Evolutionary conservation across 2,113 vertebrate species (phyloP), one percentile per base, ranked within the genome.

Genomic region (Lates calcarifer): DNA sequence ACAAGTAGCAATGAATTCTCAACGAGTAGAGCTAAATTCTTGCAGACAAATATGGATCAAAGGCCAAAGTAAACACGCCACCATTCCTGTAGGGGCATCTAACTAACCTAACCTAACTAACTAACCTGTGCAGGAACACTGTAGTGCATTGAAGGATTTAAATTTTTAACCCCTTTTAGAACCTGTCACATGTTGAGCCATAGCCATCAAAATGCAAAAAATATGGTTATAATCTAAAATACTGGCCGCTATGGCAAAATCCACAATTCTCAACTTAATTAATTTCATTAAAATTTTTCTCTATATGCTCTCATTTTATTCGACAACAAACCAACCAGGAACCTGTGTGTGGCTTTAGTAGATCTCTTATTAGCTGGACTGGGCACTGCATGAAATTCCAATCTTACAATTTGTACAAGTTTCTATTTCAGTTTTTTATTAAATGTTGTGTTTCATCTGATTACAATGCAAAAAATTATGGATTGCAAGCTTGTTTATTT

Each of bases 1-100:
- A 66, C 11, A 64, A 72, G 31, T 3, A 58, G 18, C 45, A 71
- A 10, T 51, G 49, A 57, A 61, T 74, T 77, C 26, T 39, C 28
- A 68, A 37, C 47, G 55, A 51, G 72, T 11, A 29, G 12, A 26
- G 37, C 47, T 26, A 10, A 57, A 56, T 37, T 58, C 24, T 24
- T 45, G 29, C 6, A 33, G 17, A 57, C 29, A 67, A 61, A 72
- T 57, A 15, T 6, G 3, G 13, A 37, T 11, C 64, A 11, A 31
- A 67, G 39, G 28, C 17, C 0, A 49, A 49, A 60, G 43, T 15
- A 31, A 61, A 51, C 37, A 33, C 61, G 37, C 22, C 0, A 5
- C 35, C 12, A 28, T 35, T 49, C 49, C 63, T 22, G 29, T 4
- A 11, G 39, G 51, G 11, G 12, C 22, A 24, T 49, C 45, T 26